phyloP scores from a whole-genome alignment of 2,113 vertebrate genomes.

The Ascaphus truei region DNA sequence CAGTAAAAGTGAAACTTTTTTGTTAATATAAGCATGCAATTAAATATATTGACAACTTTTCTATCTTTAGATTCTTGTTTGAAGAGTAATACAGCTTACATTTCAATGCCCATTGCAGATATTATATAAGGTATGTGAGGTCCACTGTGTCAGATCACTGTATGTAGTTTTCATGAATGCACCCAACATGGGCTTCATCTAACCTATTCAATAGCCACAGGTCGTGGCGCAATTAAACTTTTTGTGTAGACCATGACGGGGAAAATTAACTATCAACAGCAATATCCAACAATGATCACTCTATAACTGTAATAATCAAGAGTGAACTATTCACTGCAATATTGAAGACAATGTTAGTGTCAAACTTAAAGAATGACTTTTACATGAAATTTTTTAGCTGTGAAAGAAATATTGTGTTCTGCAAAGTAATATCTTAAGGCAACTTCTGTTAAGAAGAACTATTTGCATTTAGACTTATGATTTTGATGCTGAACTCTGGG shows the following conservation, averaged over 20 bases:
- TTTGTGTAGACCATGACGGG: conserved; percentile 19
- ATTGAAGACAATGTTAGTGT: neutral
- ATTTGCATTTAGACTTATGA: conserved; percentile 50
- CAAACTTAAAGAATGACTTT: conserved; percentile 3
- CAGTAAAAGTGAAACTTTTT: too few relatives aligned
- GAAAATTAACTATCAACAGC: conserved; percentile 26
- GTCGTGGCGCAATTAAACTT: conserved; percentile 43
- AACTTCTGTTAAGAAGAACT: neutral
- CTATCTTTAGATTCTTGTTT: too few relatives aligned
- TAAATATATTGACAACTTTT: too few relatives aligned
- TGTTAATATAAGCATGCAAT: too few relatives aligned
- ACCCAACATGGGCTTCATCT: neutral
- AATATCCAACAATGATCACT: conserved; percentile 35
- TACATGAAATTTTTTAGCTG: neutral
- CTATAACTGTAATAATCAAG: conserved; percentile 21
- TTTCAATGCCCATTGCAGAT: too few relatives aligned
- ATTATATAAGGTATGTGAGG: too few relatives aligned
- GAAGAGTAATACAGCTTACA: too few relatives aligned
- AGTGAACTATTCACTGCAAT: neutral
- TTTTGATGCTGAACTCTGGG: conserved; percentile 64
- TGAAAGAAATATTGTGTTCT: conserved; percentile 35
- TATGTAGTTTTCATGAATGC: neutral
- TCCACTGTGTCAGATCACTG: too few relatives aligned
- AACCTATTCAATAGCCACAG: conserved; percentile 56
- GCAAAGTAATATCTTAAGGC: conserved; percentile 33